Evolutionary conservation across 1,140 invertebrate species (phyloP).

Genomic region (Aphaenogaster floridana): DNA sequence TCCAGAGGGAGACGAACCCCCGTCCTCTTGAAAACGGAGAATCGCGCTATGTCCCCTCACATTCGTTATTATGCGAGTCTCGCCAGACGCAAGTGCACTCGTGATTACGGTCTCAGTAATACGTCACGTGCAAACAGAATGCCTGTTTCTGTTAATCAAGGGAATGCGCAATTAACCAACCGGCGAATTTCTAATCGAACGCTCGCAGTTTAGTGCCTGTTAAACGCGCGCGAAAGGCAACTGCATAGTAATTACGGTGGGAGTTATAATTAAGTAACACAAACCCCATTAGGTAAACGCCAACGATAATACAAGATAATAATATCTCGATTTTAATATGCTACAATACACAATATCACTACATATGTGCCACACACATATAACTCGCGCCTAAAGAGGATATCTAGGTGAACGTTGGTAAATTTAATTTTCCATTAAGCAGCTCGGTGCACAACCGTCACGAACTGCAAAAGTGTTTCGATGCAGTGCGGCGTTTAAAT

Average conservation of each 20-base stretch:
- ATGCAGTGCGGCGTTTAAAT: slow-evolving; percentile 68
- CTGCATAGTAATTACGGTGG: slow-evolving; percentile 9
- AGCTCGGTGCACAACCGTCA: slow-evolving; percentile 32
- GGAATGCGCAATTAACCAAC: not conserved
- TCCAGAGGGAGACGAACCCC: slow-evolving; percentile 47
- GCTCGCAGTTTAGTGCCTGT: not conserved
- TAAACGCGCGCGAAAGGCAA: slow-evolving; percentile 21
- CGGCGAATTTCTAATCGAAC: not conserved
- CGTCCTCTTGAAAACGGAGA: slow-evolving; percentile 40
- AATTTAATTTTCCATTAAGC: not conserved
- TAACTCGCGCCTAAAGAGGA: not conserved
- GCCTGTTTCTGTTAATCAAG: not conserved
- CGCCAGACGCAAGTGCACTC: slow-evolving; percentile 43
- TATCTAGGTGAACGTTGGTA: slow-evolving; percentile 34
- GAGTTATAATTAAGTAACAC: slow-evolving; percentile 24
- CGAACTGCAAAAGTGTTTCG: slow-evolving; percentile 43
- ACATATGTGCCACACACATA: no score
- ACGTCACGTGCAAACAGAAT: not conserved
- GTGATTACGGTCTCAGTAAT: slow-evolving; percentile 22
- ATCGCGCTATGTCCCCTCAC: slow-evolving; percentile 59
- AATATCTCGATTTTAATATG: slow-evolving; percentile 4
- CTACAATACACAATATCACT: not conserved
- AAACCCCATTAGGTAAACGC: not conserved
- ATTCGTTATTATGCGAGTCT: slow-evolving; percentile 65
- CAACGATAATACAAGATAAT: slow-evolving; percentile 28